These are phyloP conservation scores for Drosophila demipolita DNA, from an alignment of 2,888 invertebrate species.

Conservation along the genomic window DNA sequence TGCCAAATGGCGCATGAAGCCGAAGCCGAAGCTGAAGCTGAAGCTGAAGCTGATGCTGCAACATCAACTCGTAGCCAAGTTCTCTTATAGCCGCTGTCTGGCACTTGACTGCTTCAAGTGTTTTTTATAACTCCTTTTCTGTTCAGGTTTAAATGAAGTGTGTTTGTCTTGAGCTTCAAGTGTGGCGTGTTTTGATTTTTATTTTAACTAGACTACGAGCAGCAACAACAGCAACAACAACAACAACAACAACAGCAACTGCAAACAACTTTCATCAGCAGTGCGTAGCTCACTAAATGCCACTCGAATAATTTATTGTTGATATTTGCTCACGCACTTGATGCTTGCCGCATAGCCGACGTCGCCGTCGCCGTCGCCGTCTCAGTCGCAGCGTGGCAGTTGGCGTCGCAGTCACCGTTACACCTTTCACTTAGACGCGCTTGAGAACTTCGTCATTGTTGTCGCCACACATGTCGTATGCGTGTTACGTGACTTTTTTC, in stretches of 20 bases:
- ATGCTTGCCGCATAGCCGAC: constrained; percentile 17
- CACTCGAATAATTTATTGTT: constrained; percentile 62
- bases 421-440: constrained; percentile 59
- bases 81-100: constrained; percentile 55
- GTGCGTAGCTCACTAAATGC: constrained; percentile 40
- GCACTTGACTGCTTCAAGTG: constrained; percentile 71
- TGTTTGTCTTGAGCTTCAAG: constrained; percentile 77
- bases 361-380: constrained; percentile 14
- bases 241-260: constrained; percentile 18
- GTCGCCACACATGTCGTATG: constrained; percentile 74
- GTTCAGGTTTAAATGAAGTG: constrained; percentile 71
- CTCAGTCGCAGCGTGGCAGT: background rate
- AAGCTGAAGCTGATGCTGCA: constrained; percentile 19
- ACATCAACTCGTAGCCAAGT: constrained; percentile 19
- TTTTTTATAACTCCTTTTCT: constrained; percentile 70
- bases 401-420: constrained; percentile 22
- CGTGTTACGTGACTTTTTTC: constrained; percentile 64
- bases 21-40: constrained; percentile 12
- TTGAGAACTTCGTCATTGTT: constrained; percentile 52
- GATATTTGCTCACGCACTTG: constrained; percentile 74
- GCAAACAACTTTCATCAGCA: constrained; percentile 52
- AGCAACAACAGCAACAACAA: constrained; percentile 10
- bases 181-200: constrained; percentile 77
- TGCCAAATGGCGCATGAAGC: constrained; percentile 77
- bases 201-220: constrained; percentile 58